Conservation (phyloP, 2,797 vertebrate species). For the Thalassophryne amazonica region DNA sequence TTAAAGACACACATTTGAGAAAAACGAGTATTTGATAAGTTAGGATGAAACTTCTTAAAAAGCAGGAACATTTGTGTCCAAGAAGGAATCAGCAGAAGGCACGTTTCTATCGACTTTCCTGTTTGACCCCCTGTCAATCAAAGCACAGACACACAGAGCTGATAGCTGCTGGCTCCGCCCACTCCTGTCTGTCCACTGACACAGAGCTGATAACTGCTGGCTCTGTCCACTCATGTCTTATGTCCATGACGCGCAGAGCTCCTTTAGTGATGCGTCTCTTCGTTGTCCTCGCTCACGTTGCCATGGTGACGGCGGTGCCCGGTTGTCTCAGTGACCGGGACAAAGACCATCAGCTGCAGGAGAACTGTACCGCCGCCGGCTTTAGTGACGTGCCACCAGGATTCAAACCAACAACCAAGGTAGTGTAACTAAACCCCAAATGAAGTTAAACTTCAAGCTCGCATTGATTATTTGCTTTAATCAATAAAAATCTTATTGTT, state of each 20-base stretch:
- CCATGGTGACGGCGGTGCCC: neutral
- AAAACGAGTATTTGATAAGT: too few species aligned
- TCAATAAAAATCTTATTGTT: too few species aligned
- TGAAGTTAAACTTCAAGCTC: too few species aligned
- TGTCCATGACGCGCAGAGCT: neutral
- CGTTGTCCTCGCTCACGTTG: neutral
- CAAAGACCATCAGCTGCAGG: conserved; percentile 41
- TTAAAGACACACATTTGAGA: too few species aligned
- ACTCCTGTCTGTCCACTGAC: neutral
- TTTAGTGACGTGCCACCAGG: conserved; percentile 35
- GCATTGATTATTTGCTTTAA: too few species aligned
- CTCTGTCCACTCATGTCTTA: neutral
- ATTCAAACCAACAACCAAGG: conserved; percentile 45
- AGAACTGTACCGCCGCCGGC: conserved; percentile 57
- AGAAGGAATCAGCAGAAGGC: neutral
- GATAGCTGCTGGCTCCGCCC: neutral
- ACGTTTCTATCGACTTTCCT: conserved; percentile 30
- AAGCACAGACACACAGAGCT: neutral
- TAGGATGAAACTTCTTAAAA: too few species aligned
- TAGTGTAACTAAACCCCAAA: neutral
- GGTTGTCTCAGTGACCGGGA: conserved; percentile 52
- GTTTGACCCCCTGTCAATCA: conserved; percentile 8
- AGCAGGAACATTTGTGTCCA: too few species aligned
- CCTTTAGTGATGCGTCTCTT: conserved; percentile 29
- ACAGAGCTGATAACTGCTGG: neutral